These are phyloP conservation scores for Sturmia bella DNA, from an alignment of 2,888 invertebrate species.

Conservation along the genomic window DNA sequence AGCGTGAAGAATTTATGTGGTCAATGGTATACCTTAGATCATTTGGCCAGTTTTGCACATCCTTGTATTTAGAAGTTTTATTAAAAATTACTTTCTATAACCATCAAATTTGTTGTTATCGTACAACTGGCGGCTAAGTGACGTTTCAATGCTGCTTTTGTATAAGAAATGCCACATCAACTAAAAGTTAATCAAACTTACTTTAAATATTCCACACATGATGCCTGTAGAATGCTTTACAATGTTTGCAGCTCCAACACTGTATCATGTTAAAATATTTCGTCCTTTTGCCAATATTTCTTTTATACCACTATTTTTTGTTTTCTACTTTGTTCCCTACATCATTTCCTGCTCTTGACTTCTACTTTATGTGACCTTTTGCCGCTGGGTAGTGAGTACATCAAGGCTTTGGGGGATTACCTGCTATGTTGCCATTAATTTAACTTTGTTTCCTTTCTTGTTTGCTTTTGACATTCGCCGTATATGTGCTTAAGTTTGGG, in stretches of 20 bases:
- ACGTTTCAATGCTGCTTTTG: no score
- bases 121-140: no score
- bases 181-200: no score
- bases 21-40: no score
- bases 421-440: constrained; percentile 62
- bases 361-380: constrained; percentile 37
- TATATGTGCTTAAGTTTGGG: constrained; percentile 47
- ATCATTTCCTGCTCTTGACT: constrained; percentile 21
- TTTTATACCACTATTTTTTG: neutral
- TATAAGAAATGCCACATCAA: no score
- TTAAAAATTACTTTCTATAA: no score
- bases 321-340: neutral
- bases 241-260: no score
- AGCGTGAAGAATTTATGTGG: no score
- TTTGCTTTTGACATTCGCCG: constrained; percentile 61
- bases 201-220: neutral
- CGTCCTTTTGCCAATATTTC: neutral
- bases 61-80: no score
- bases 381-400: constrained; percentile 42
- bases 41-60: no score
- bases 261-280: neutral
- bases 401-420: constrained; percentile 53
- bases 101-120: no score
- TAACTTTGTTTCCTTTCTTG: constrained; percentile 65
- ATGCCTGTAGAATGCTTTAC: no score